Evolutionary conservation across 2,888 invertebrate genomes (phyloP), one percentile per base, ranked within the genome.

Genomic region (Sialis lutaria): DNA sequence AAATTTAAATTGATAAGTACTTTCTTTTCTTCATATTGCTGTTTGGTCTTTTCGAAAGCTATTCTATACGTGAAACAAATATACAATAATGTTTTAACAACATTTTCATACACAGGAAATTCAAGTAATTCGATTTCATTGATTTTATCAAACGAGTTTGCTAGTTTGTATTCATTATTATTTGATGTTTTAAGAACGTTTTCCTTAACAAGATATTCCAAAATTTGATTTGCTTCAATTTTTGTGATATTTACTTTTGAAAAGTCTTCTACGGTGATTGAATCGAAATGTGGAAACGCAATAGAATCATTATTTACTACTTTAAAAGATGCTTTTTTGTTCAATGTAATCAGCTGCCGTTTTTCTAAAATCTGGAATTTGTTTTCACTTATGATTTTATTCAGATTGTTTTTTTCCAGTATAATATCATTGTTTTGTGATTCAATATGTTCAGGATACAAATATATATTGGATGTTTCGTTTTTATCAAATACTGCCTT

Each of bases 31-130:
- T 22, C 22, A 22, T 22, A 22, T 22, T 22, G 22, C 22, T 22
- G 30, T 50, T 37, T 34, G 10, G 51, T 48, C 32, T 44, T 49
- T 44, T 52, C 45, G 12, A 53, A 32, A n/a, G 49, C 50, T 35
- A 49, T 50, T 46, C 50, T 49, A 33, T 53, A 53, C 8, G 41
- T 41, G 42, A 53, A 53, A 40, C 48, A 41, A 31, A 41, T 40
- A 32, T 41, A 41, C n/a, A 53, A 40, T 42, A 53, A 9, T 47
- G 39, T 37, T 41, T 33, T 46, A 22, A 51, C 43, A 7, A 45
- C 46, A 33, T 49, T 45, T 30, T 48, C 46, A 44, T 53, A 52
- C 7, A 50, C 32, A 6, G 47, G 50, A 48, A 12, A 48, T n/a
- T 43, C 32, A 4, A 43, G 42, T 35, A 52, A 45, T 33, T 49